Conservation (phyloP, 2,113 vertebrate species). For the Lagopus leucura region DNA sequence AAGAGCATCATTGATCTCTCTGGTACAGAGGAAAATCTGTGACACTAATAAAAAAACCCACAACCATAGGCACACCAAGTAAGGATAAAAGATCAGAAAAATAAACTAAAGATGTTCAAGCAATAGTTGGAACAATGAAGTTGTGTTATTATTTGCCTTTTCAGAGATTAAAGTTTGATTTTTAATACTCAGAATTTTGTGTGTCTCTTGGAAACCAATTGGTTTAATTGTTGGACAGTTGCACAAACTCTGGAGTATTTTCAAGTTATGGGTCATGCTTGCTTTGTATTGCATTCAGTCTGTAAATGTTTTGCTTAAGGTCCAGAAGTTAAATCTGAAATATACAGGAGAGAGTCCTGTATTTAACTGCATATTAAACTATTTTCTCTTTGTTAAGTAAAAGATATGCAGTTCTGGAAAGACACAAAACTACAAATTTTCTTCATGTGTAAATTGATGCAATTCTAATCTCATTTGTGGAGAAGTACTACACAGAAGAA, state of each 20-base stretch:
- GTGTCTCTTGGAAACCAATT: not conserved
- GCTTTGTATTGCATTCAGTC: not conserved
- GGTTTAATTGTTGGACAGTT: not conserved
- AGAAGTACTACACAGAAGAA: not conserved
- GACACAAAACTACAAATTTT: rapidly evolving
- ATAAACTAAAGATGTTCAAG: not conserved
- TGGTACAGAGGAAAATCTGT: not conserved
- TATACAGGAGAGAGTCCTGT: not conserved
- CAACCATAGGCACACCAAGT: not conserved
- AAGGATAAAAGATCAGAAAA: not conserved
- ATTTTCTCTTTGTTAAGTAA: not conserved
- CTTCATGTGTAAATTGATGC: not conserved
- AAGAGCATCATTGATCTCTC: rapidly evolving
- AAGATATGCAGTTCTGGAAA: not conserved
- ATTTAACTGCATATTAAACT: not conserved
- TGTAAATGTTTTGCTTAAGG: not conserved
- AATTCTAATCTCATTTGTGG: not conserved
- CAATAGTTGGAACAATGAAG: not conserved
- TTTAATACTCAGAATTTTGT: not conserved
- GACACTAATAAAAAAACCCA: not conserved
- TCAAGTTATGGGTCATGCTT: not conserved
- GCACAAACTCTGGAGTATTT: not conserved
- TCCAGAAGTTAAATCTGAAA: not conserved
- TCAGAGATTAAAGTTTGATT: not conserved
- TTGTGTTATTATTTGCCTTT: not conserved